Conservation (phyloP, 23 tunicate genomes). For the Oikopleura vanhoeffeni region DNA sequence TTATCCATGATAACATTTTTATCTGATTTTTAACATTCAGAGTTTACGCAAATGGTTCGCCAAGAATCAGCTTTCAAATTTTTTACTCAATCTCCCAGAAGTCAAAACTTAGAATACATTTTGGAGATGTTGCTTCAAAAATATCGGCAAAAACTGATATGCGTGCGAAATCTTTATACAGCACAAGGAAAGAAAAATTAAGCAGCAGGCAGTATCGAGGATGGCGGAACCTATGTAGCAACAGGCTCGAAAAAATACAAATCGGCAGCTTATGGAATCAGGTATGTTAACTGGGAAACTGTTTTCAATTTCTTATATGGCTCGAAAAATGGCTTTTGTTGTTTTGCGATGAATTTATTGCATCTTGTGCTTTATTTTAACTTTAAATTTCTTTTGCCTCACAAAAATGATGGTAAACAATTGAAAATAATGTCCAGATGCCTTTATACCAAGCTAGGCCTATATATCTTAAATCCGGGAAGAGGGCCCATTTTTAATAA, state of each 20-base stretch:
- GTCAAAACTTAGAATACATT: not conserved
- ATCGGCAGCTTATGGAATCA: constrained; percentile 1
- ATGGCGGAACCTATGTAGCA: not conserved
- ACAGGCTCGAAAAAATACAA: not conserved
- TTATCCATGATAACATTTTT: not conserved
- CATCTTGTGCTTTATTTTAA: too few relatives aligned
- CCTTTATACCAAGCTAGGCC: too few relatives aligned
- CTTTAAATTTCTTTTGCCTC: too few relatives aligned
- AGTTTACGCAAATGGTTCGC: constrained; percentile 3
- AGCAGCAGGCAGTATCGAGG: not conserved
- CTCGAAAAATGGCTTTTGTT: too few relatives aligned
- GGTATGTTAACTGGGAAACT: too few relatives aligned
- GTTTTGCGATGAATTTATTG: too few relatives aligned
- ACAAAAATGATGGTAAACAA: too few relatives aligned
- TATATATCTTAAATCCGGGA: too few relatives aligned
- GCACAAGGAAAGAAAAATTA: not conserved
- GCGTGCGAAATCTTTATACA: not conserved
- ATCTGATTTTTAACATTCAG: not conserved
- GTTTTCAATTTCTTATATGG: too few relatives aligned
- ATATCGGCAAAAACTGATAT: not conserved
- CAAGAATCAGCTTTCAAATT: not conserved
- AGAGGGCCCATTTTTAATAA: too few relatives aligned
- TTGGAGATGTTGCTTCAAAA: not conserved
- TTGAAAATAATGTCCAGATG: too few relatives aligned
- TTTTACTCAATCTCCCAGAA: not conserved